These are phyloP conservation scores for Parnassius glacialis DNA, from an alignment of 2,888 invertebrate species.

Conservation along the genomic window DNA sequence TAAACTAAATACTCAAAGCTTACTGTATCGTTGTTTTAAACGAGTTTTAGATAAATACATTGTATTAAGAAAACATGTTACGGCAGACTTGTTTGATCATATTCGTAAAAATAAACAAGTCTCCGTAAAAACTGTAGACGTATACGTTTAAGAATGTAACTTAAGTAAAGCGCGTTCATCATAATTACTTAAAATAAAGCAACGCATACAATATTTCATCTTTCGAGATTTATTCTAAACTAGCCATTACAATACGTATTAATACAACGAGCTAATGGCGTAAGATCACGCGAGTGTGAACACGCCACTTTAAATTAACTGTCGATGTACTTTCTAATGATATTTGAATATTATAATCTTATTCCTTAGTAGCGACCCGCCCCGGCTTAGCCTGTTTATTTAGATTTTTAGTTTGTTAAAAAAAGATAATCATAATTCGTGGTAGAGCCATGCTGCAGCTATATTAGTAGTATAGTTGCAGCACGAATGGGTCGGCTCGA, in stretches of 20 bases:
- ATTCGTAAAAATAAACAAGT: conserved; percentile 19
- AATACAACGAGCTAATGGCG: conserved; percentile 28
- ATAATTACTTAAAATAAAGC: conserved; percentile 25
- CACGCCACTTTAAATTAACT: conserved; percentile 18
- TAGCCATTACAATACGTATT: conserved; percentile 27
- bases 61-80: conserved; percentile 15
- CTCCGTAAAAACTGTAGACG: conserved; percentile 15
- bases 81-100: conserved; percentile 14
- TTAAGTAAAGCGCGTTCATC: conserved; percentile 7
- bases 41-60: conserved; percentile 12
- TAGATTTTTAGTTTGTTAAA: too few species aligned
- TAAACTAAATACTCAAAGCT: background rate
- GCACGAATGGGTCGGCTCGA: too few species aligned
- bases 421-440: too few species aligned
- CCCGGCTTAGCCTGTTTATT: too few species aligned
- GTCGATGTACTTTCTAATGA: conserved; percentile 32
- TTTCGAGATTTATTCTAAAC: conserved; percentile 25
- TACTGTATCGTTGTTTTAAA: conserved; percentile 13
- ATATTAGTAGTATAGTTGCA: too few species aligned
- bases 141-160: conserved; percentile 8
- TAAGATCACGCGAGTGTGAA: conserved; percentile 32
- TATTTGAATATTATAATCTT: conserved; percentile 37
- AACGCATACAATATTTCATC: conserved; percentile 23
- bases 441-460: too few species aligned
- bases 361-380: conserved; percentile 26